Percentiles rank a stretch among this genome's conserved stretches.
These are phyloP conservation scores for Adelosebastes latens DNA, from an alignment of 2,797 vertebrate genomes.

Conservation along the genomic window DNA sequence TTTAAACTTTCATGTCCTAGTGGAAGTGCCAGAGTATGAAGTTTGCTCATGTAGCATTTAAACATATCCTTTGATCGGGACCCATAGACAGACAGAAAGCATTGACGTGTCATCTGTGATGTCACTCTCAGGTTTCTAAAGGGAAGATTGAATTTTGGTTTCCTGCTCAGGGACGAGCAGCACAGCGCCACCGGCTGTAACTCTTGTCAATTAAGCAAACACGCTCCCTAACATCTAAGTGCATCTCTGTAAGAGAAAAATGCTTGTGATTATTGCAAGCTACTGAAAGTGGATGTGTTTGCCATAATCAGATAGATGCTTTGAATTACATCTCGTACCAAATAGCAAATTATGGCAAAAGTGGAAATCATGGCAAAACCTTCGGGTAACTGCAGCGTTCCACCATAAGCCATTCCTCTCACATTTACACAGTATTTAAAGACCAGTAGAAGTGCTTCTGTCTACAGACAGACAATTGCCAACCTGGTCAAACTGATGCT, in stretches of 20 bases:
- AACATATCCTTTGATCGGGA: background rate
- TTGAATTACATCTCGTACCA: background rate
- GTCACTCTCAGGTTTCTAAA: background rate
- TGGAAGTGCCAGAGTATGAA: constrained; percentile 20
- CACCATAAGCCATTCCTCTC: background rate
- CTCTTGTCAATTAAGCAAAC: background rate
- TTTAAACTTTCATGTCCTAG: constrained; percentile 1
- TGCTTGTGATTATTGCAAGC: background rate
- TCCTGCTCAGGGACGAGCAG: background rate
- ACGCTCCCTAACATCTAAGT: background rate
- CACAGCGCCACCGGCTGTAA: background rate
- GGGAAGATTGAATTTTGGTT: background rate
- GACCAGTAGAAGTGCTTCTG: background rate
- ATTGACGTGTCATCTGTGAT: background rate
- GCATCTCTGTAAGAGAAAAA: background rate
- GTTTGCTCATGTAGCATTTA: background rate
- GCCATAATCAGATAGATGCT: background rate
- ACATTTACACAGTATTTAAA: background rate
- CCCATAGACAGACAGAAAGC: background rate
- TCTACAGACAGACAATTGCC: background rate
- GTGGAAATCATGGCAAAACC: background rate
- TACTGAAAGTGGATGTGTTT: background rate
- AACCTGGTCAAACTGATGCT: background rate
- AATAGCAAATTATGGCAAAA: background rate
- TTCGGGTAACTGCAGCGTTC: background rate